These are phyloP conservation scores for Corythaixoides concolor DNA, from an alignment of 2,113 vertebrate genomes.

Conservation along the genomic window DNA sequence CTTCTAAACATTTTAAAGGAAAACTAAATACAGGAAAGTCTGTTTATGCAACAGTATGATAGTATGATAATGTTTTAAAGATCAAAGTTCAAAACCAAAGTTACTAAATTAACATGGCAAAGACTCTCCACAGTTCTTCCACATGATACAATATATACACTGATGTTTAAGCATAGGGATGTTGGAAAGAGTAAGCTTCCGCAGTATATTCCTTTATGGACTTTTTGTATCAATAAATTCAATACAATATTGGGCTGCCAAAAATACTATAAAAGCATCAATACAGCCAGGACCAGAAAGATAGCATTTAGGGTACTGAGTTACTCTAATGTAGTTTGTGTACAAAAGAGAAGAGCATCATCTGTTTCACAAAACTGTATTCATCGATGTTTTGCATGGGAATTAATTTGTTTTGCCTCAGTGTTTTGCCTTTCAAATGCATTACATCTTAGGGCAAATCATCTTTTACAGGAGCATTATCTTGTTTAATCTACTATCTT, in stretches of 20 bases:
- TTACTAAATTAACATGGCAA: neutral
- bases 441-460: neutral
- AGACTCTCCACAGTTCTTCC: neutral
- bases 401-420: neutral
- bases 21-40: neutral
- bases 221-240: neutral
- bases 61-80: neutral
- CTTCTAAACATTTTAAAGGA: neutral
- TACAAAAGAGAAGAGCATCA: neutral
- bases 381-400: neutral
- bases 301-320: neutral
- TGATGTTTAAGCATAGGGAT: neutral
- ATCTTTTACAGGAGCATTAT: neutral
- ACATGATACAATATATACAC: neutral
- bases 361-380: neutral
- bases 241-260: neutral
- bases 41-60: neutral
- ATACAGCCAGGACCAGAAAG: neutral
- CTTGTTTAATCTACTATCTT: neutral
- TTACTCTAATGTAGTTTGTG: neutral
- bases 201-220: neutral
- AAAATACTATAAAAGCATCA: neutral
- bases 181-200: neutral
- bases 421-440: slow-evolving; percentile 4
- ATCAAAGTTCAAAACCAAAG: neutral